phyloP scores from a whole-genome alignment of 1,140 invertebrate species.

The Eupeodes corollae region DNA sequence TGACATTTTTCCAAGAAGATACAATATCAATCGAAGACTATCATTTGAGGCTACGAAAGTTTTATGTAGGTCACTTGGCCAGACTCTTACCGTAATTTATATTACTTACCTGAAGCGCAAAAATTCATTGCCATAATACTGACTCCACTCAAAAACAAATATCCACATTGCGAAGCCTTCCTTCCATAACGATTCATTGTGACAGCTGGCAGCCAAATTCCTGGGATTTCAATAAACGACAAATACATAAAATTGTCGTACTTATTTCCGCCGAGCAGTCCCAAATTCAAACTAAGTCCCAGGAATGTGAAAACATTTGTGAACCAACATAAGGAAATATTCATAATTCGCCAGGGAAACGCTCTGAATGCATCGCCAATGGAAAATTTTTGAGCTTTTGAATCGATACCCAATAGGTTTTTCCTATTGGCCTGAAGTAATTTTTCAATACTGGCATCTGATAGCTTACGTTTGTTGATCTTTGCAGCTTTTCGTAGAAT shows the following conservation, averaged over 20 bases:
- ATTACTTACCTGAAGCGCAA: too few relatives aligned
- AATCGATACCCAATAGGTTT: conserved; percentile 31
- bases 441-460: conserved; percentile 43
- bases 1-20: conserved; percentile 61
- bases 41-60: too few relatives aligned
- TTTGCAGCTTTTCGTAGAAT: conserved; percentile 51
- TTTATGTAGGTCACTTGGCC: too few relatives aligned
- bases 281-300: conserved; percentile 67
- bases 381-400: conserved; percentile 21
- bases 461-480: conserved; percentile 52
- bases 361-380: conserved; percentile 43
- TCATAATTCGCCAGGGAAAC: conserved; percentile 48
- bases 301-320: conserved; percentile 66
- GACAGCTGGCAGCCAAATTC: conserved; percentile 52
- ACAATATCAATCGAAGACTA: conserved; percentile 42
- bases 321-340: conserved; percentile 57
- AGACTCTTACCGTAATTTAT: too few relatives aligned
- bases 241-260: conserved; percentile 63
- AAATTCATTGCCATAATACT: neutral
- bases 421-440: conserved; percentile 30
- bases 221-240: conserved; percentile 53
- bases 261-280: conserved; percentile 57
- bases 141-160: conserved; percentile 10
- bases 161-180: conserved; percentile 43
- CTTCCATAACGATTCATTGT: conserved; percentile 52